These are phyloP conservation scores for Abrostola tripartita DNA, from an alignment of 2,888 invertebrate genomes.

Conservation along the genomic window DNA sequence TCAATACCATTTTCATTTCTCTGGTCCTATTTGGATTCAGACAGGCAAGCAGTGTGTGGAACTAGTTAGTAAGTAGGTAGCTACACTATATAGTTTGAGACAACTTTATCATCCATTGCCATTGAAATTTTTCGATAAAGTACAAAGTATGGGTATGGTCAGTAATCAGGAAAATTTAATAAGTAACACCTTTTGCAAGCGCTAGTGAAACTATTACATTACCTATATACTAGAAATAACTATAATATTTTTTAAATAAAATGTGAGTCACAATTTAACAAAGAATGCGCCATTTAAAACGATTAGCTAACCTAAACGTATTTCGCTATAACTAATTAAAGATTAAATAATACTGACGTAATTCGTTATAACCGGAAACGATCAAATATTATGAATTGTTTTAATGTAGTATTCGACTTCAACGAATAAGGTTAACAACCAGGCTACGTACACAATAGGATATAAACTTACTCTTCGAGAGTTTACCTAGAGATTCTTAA, in stretches of 20 bases:
- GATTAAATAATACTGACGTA: conserved; percentile 48
- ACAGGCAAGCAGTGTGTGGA: too few species aligned
- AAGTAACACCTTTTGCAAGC: not conserved
- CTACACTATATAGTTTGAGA: too few species aligned
- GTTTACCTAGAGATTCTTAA: too few species aligned
- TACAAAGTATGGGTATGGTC: too few species aligned
- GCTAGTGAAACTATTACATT: not conserved
- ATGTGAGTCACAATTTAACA: conserved; percentile 22
- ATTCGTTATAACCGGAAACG: conserved; percentile 54
- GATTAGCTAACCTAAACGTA: conserved; percentile 26
- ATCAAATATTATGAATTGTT: conserved; percentile 37
- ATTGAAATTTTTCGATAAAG: too few species aligned
- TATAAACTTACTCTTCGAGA: not conserved
- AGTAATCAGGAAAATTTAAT: too few species aligned
- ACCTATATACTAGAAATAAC: conserved; percentile 12
- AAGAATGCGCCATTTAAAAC: conserved; percentile 26
- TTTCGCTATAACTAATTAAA: conserved; percentile 34
- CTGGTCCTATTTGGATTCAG: too few species aligned
- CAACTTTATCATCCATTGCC: too few species aligned
- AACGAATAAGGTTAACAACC: conserved; percentile 51
- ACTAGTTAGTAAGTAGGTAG: too few species aligned
- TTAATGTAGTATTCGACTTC: conserved; percentile 25
- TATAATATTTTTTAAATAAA: conserved; percentile 19
- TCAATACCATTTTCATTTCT: not conserved
- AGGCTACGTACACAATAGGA: conserved; percentile 34